Base-by-base conservation (phyloP, 2,888 invertebrate genomes). In the Scelioninae gen. 1 region DNA sequence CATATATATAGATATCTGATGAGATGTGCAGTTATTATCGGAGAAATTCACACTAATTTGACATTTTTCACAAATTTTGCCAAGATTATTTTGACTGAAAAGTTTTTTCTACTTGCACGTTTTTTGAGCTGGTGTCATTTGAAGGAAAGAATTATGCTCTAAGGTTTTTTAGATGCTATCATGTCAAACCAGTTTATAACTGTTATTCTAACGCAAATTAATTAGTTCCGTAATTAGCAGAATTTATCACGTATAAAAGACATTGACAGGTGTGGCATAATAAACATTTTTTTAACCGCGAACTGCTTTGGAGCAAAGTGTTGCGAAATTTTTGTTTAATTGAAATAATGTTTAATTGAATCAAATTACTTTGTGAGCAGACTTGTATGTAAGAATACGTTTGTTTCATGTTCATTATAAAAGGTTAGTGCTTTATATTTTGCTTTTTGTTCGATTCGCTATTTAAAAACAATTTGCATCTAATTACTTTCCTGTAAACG, bases 211-310 rank as follows among this genome's bases (percentile, higher is more conserved):
- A 80, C 56, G 68, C 15, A 74, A 80, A 80, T 74, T 74, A 74
- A 80, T 80, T 74, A 80, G 80, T 80, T 80, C 80, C 80, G 74
- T 74, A 80, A 80, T 80, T 80, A 74, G 74, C 66, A 53, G 56
- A 45, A 55, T 74, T 80, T 80, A 80, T 74, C 68, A 60, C 47
- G 40, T 45, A 40, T 78, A 72, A 71, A 16, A 80, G 58, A 68
- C 62, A 74, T 55, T 74, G 80, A 80, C 74, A 80, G 74, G 66
- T 74, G 68, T 68, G 74, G 80, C 74, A 68, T 72, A 72, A 68
- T 79, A 51, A 47, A n/a, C 29, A 58, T 55, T 76, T 56, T 68
- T 68, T 56, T 34, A n/a, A 32, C 34, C 11, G 31, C 13, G 13
- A 45, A 76, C 11, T 43, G 32, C 40, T 23, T 11, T 49, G 10